These are phyloP conservation scores for Drosophila triauraria DNA, from an alignment of 1,140 invertebrate species.

Conservation along the genomic window DNA sequence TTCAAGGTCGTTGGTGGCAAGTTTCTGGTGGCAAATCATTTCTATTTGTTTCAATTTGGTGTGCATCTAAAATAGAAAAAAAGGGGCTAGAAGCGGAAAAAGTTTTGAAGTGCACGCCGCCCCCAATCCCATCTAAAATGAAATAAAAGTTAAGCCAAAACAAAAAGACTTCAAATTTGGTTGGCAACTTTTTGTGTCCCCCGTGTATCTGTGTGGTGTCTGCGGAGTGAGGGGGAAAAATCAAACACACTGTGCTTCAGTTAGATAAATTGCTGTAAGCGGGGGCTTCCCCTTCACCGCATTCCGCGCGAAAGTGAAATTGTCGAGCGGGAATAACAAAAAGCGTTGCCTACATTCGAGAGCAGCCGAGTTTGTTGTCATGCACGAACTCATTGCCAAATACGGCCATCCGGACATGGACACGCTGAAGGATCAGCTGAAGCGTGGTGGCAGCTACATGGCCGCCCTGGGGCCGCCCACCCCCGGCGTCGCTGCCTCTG, in stretches of 20 bases:
- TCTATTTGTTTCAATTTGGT: constrained; percentile 66
- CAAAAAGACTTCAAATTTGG: constrained; percentile 51
- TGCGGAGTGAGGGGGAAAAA: constrained; percentile 37
- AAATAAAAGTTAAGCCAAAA: constrained; percentile 75
- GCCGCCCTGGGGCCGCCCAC: constrained; percentile 37
- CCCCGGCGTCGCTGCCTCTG: constrained; percentile 12
- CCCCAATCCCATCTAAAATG: constrained; percentile 38
- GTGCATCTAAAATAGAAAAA: constrained; percentile 57
- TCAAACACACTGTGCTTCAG: constrained; percentile 62
- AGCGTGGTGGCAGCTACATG: constrained; percentile 60
- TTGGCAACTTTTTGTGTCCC: constrained; percentile 41
- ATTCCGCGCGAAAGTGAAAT: constrained; percentile 65
- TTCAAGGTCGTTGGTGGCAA: constrained; percentile 69
- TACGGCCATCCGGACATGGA: constrained; percentile 55
- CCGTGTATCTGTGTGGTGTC: constrained; percentile 9
- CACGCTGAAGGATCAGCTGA: constrained; percentile 70
- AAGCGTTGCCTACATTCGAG: constrained; percentile 68
- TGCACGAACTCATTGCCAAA: constrained; percentile 58
- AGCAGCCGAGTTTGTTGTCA: constrained; percentile 30
- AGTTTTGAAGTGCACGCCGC: constrained; percentile 49
- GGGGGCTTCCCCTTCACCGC: constrained; percentile 2
- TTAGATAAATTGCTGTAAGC: constrained; percentile 63
- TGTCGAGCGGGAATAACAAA: constrained; percentile 31
- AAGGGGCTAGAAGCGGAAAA: constrained; percentile 18
- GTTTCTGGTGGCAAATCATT: constrained; percentile 61